Evolutionary conservation across 1,140 invertebrate genomes (phyloP), one percentile per base, ranked within the genome.

Genomic region (Drosophila willistoni): DNA sequence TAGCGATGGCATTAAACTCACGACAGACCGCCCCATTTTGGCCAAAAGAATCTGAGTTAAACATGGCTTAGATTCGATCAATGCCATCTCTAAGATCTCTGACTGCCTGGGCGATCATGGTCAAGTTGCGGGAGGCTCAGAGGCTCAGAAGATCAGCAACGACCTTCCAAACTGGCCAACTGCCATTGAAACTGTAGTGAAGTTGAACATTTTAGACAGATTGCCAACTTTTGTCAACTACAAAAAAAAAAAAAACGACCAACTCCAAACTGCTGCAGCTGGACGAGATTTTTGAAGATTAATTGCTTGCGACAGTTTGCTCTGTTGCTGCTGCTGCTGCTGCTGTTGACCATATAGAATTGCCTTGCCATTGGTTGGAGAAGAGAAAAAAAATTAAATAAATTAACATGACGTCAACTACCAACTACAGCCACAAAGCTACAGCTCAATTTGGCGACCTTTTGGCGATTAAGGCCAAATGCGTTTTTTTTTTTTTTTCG

Each of bases 291-390:
- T 89, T 80, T 84, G 77, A 87, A 90, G 87, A 90, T 90, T 90
- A 90, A 90, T 90, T 90, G 86, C 87, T 90, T 77, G 86, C 79
- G 86, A 90, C 86, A 90, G 86, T 90, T 74, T 54, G 54, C 59
- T 75, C 64, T 75, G 72, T 57, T 71, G 36, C 61, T 51, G 17
- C 67, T 39, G 14, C 25, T 54, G 73, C 77, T 51, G 17, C 67
- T 39, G 14, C 34, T 55, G 73, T 81, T 85, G 81, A 81, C 81
- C 81, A 84, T 84, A 81, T 74, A 85, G 19, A 84, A 84, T 84
- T 71, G 81, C 67, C 81, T 29, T 64, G 25, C 4, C 42, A 7
- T 64, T 64, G 44, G 29, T 54, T 64, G 17, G 4, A 68, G 67
- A 69, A 39, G 1, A 42, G 72, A n/a, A 44, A 47, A 51, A 41